A percentile compares a stretch with the other conserved stretches of the same genome.
phyloP scores from a whole-genome alignment of 2,888 invertebrate species.

The Alcis repandata region DNA sequence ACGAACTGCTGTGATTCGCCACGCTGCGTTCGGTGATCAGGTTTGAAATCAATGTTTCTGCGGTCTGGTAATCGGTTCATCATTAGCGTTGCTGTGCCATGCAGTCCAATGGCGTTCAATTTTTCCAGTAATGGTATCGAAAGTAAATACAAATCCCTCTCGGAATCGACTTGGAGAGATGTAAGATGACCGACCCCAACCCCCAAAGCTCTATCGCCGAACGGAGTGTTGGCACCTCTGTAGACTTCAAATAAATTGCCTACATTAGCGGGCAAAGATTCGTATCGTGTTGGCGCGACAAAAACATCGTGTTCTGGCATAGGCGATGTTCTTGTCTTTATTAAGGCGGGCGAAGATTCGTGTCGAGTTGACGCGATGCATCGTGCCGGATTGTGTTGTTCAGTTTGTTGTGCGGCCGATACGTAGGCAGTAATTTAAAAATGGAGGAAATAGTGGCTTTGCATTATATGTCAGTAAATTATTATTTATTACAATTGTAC shows the following conservation, averaged over 20 bases:
- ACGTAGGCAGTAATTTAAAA: too few species aligned
- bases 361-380: too few species aligned
- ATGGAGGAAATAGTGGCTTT: too few species aligned
- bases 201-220: slow-evolving; percentile 38
- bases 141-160: slow-evolving; percentile 37
- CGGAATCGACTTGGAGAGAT: slow-evolving; percentile 40
- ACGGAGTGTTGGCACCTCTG: slow-evolving; percentile 36
- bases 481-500: too few species aligned
- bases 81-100: slow-evolving; percentile 47
- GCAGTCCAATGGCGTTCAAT: slow-evolving; percentile 31
- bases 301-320: too few species aligned
- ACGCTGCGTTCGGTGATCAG: slow-evolving; percentile 39
- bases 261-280: too few species aligned
- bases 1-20: slow-evolving; percentile 38
- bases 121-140: not conserved
- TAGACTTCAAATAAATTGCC: slow-evolving; percentile 50
- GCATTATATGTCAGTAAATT: too few species aligned
- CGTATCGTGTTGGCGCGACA: too few species aligned
- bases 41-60: slow-evolving; percentile 40
- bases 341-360: too few species aligned
- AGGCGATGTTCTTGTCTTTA: too few species aligned
- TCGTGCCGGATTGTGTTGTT: too few species aligned
- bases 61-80: slow-evolving; percentile 44
- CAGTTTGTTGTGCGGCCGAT: too few species aligned
- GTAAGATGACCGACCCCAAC: slow-evolving; percentile 43